These are phyloP conservation scores for Eupithecia dodoneata DNA, from an alignment of 2,888 invertebrate species.

Conservation along the genomic window DNA sequence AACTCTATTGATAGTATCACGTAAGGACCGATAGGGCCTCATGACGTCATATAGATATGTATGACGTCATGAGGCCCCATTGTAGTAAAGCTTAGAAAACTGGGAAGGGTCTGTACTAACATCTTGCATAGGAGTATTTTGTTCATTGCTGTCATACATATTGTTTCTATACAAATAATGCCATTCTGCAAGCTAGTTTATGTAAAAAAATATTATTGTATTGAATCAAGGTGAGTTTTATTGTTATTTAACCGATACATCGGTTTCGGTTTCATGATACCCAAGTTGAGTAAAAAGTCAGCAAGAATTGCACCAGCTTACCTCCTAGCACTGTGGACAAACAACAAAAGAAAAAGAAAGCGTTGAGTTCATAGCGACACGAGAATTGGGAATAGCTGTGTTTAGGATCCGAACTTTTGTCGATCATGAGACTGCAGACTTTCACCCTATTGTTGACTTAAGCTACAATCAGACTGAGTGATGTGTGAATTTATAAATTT, in stretches of 20 bases:
- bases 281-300: background rate
- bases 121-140: no score
- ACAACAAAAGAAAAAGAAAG: conserved; percentile 78
- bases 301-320: conserved; percentile 15
- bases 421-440: conserved; percentile 24
- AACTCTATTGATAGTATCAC: no score
- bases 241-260: background rate
- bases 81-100: no score
- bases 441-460: conserved; percentile 34
- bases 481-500: conserved; percentile 12
- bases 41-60: no score
- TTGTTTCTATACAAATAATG: no score
- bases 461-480: conserved; percentile 11
- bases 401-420: conserved; percentile 49
- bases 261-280: background rate
- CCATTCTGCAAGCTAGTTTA: no score
- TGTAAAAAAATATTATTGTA: no score
- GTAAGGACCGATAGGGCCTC: no score
- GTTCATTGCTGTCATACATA: no score
- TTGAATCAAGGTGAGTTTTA: no score
- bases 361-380: conserved; percentile 70
- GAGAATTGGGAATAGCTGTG: conserved; percentile 63
- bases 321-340: conserved; percentile 26
- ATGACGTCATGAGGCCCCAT: no score
- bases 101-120: no score